Evolutionary conservation across 2,888 invertebrate genomes (phyloP).

Genomic region (Agrilus cyanescens): DNA sequence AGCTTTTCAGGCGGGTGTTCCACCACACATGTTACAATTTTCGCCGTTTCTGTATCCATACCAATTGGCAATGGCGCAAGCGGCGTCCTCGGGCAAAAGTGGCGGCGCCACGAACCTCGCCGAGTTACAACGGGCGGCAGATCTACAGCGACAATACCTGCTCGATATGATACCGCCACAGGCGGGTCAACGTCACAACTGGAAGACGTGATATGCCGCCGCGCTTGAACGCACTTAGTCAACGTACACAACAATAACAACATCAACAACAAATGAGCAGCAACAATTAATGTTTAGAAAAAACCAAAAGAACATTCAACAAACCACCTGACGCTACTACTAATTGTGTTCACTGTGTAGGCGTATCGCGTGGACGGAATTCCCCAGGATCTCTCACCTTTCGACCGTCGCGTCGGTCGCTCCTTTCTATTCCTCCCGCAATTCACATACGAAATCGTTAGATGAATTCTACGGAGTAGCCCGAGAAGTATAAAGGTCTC

Average conservation of each 20-base stretch:
- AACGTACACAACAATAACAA: not conserved
- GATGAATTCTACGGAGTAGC: too few species aligned
- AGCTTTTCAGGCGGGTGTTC: constrained; percentile 46
- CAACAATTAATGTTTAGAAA: too few species aligned
- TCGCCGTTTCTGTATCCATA: constrained; percentile 80
- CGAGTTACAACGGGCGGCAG: constrained; percentile 76
- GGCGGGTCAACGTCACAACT: constrained; percentile 44
- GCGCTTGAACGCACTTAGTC: not conserved
- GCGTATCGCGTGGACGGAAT: too few species aligned
- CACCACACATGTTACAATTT: constrained; percentile 80
- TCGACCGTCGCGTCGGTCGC: too few species aligned
- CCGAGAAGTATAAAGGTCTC: too few species aligned
- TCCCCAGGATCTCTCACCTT: too few species aligned
- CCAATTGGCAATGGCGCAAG: constrained; percentile 77
- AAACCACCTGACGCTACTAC: too few species aligned
- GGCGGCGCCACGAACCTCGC: constrained; percentile 45
- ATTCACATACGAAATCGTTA: too few species aligned
- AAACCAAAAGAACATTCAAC: too few species aligned
- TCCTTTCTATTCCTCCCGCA: too few species aligned
- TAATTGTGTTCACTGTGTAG: too few species aligned
- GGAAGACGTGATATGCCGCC: constrained; percentile 46
- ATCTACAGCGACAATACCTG: constrained; percentile 88
- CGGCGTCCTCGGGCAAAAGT: constrained; percentile 38
- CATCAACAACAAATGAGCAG: not conserved
- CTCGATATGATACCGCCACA: constrained; percentile 86